A percentile compares a stretch with the other conserved stretches of the same genome.
phyloP scores from a whole-genome alignment of 1,140 invertebrate genomes.

The Colletes gigas region DNA sequence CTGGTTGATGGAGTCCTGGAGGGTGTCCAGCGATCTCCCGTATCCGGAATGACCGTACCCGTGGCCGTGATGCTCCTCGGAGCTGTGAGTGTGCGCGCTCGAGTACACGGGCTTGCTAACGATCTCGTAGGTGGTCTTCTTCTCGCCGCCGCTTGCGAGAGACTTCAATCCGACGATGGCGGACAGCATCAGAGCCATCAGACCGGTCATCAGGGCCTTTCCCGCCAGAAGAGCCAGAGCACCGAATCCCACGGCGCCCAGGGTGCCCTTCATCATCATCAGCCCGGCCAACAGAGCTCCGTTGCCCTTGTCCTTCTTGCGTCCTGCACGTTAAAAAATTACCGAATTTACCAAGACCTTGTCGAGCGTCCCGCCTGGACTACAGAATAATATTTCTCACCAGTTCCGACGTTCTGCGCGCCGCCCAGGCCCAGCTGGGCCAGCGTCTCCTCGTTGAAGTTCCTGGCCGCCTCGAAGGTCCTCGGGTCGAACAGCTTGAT shows the following conservation, averaged over 20 bases:
- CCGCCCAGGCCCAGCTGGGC: conserved; percentile 70
- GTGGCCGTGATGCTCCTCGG: conserved; percentile 84
- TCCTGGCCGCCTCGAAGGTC: conserved; percentile 82
- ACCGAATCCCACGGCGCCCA: conserved; percentile 88
- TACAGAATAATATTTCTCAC: conserved; percentile 50
- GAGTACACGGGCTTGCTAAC: conserved; percentile 90
- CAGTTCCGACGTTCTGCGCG: conserved; percentile 65
- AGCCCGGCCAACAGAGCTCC: conserved; percentile 77
- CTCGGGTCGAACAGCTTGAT: conserved; percentile 87
- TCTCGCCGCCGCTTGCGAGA: conserved; percentile 84
- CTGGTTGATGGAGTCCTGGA: conserved; percentile 73
- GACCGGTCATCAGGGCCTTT: conserved; percentile 91
- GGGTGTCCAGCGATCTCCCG: conserved; percentile 81
- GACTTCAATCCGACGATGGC: conserved; percentile 89
- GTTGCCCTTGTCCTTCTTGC: conserved; percentile 77
- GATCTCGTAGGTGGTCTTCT: conserved; percentile 91
- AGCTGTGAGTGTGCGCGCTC: conserved; percentile 87
- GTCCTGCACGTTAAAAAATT: conserved; percentile 76
- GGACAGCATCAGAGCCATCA: conserved; percentile 89
- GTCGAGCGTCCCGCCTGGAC: no score
- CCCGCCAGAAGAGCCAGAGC: conserved; percentile 89
- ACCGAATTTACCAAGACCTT: background rate
- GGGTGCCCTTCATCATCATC: conserved; percentile 83
- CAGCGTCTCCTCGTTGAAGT: conserved; percentile 76
- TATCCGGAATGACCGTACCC: conserved; percentile 81